phyloP scores from a whole-genome alignment of 1,140 invertebrate species.

The Ericerus pela region DNA sequence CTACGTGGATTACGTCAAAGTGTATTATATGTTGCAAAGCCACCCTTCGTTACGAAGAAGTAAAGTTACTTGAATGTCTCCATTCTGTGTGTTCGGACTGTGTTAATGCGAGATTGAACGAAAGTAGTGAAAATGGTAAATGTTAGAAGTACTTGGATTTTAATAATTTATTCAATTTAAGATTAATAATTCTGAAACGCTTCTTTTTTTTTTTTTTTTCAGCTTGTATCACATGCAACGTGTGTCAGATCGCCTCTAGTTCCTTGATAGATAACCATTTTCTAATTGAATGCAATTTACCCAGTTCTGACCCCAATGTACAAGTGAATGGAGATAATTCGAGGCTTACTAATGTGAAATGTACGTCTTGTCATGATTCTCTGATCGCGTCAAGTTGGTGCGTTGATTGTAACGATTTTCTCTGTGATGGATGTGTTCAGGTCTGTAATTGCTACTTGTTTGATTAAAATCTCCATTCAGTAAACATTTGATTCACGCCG shows the following conservation, averaged over 20 bases:
- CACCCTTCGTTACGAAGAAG: slow-evolving; percentile 42
- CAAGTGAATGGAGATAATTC: slow-evolving; percentile 31
- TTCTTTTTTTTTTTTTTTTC: slow-evolving; percentile 1
- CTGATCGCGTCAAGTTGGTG: slow-evolving; percentile 70
- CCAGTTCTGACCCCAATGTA: slow-evolving; percentile 27
- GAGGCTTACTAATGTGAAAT: slow-evolving; percentile 45
- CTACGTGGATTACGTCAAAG: slow-evolving; percentile 31
- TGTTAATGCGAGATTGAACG: slow-evolving; percentile 45
- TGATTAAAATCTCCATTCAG: background rate
- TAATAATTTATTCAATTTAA: slow-evolving; percentile 5
- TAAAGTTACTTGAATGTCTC: slow-evolving; percentile 70
- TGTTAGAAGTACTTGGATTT: slow-evolving; percentile 23
- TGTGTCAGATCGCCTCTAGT: slow-evolving; percentile 29
- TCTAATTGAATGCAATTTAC: slow-evolving; percentile 39
- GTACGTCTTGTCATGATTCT: slow-evolving; percentile 65
- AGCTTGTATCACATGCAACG: slow-evolving; percentile 2
- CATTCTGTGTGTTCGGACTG: slow-evolving; percentile 68
- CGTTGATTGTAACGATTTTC: slow-evolving; percentile 74
- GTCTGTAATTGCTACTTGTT: slow-evolving; percentile 27
- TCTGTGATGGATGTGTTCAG: slow-evolving; percentile 77
- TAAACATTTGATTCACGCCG: background rate
- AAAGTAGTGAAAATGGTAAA: slow-evolving; percentile 37
- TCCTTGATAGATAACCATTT: slow-evolving; percentile 63
- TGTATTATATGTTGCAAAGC: slow-evolving; percentile 53
- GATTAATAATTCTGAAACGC: background rate